phyloP scores from a whole-genome alignment of 2,797 vertebrate species.

The Notolepis coatsorum region DNA sequence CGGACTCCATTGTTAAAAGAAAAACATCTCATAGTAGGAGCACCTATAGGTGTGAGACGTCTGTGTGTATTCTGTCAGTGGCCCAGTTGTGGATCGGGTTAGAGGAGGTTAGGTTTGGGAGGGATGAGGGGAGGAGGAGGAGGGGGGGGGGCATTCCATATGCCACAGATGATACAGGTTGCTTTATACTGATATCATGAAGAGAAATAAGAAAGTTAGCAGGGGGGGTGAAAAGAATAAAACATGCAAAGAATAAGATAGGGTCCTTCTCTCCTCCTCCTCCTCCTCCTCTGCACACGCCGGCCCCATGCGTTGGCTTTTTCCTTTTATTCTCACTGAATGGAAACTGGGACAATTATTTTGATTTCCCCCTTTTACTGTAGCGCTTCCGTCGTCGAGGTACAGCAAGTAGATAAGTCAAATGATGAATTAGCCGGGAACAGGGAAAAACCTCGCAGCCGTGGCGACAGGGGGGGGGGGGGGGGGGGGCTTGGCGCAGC shows the following conservation, averaged over 20 bases:
- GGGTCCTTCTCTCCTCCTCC: slow-evolving; percentile 74
- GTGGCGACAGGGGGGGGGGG: too few species aligned
- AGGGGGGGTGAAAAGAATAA: slow-evolving; percentile 57
- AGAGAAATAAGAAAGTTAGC: slow-evolving; percentile 52
- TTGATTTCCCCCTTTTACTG: slow-evolving; percentile 65
- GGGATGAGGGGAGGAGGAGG: neutral
- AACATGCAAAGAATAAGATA: slow-evolving; percentile 75
- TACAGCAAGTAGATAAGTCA: slow-evolving; percentile 58
- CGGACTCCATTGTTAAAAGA: too few species aligned
- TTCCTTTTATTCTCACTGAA: slow-evolving; percentile 57
- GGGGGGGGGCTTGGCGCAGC: too few species aligned
- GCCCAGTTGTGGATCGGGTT: slow-evolving; percentile 25
- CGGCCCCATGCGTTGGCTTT: slow-evolving; percentile 52
- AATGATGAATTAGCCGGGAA: slow-evolving; percentile 65
- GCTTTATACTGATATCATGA: slow-evolving; percentile 40
- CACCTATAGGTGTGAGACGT: too few species aligned
- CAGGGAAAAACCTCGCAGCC: too few species aligned
- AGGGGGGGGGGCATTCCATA: slow-evolving; percentile 14
- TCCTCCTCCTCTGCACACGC: slow-evolving; percentile 54
- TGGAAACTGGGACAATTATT: slow-evolving; percentile 65
- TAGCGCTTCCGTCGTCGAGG: slow-evolving; percentile 57
- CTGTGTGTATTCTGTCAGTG: slow-evolving; percentile 24
- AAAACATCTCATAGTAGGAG: too few species aligned
- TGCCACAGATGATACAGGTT: slow-evolving; percentile 36
- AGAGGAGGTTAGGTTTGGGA: slow-evolving; percentile 13